Evolutionary conservation across 2,888 invertebrate species (phyloP).

Genomic region (Synergus gifuensis): DNA sequence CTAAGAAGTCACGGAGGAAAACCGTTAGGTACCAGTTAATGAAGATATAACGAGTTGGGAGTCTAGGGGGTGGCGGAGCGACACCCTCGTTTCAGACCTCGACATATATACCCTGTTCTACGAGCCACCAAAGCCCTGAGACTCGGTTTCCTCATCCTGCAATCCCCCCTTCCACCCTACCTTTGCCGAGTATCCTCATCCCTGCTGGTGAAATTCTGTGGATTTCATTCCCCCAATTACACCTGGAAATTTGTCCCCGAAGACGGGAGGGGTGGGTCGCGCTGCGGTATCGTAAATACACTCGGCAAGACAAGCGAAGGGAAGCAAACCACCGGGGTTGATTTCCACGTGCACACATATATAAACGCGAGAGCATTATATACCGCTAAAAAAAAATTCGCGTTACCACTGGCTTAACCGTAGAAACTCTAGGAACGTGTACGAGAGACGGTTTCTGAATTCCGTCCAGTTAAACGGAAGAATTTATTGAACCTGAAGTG

Average conservation of each 20-base stretch:
- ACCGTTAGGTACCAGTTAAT: conserved; percentile 68
- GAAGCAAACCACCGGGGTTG: conserved; percentile 47
- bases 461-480: conserved; percentile 40
- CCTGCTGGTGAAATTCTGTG: conserved; percentile 66
- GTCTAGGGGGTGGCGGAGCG: conserved; percentile 66
- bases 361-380: conserved; percentile 16
- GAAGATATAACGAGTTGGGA: conserved; percentile 74
- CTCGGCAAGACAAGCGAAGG: conserved; percentile 60
- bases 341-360: conserved; percentile 37
- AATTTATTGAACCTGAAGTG: conserved; percentile 34
- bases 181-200: conserved; percentile 21
- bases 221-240: conserved; percentile 75
- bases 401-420: conserved; percentile 41
- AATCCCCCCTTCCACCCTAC: conserved; percentile 15
- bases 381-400: conserved; percentile 34
- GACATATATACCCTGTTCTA: conserved; percentile 56
- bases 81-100: conserved; percentile 58
- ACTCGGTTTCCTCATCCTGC: conserved; percentile 24
- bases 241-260: conserved; percentile 69
- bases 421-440: conserved; percentile 36
- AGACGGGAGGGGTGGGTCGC: conserved; percentile 50
- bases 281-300: conserved; percentile 66
- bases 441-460: conserved; percentile 36
- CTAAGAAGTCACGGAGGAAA: conserved; percentile 65
- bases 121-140: conserved; percentile 20